Percentiles rank a stretch among this genome's conserved stretches.
phyloP scores from a whole-genome alignment of 2,113 vertebrate species.

The Odontesthes bonariensis region DNA sequence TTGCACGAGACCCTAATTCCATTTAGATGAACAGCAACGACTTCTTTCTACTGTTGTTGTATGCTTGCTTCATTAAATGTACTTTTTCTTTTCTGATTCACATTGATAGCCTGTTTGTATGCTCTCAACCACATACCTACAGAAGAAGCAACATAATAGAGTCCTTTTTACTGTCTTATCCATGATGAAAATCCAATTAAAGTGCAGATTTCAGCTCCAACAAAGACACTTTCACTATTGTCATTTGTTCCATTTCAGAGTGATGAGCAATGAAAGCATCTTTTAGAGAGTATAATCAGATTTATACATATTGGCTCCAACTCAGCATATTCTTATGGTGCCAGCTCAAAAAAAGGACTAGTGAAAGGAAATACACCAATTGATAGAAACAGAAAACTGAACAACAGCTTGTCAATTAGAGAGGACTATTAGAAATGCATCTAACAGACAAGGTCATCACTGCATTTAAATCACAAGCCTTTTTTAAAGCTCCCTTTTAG shows the following conservation, averaged over 20 bases:
- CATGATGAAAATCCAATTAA: slow-evolving; percentile 34
- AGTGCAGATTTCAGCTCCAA: slow-evolving; percentile 12
- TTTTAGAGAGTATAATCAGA: slow-evolving; percentile 52
- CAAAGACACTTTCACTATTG: slow-evolving; percentile 6
- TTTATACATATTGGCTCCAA: slow-evolving; percentile 21
- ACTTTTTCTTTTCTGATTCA: neutral
- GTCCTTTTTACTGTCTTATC: slow-evolving; percentile 15
- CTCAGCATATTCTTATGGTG: slow-evolving; percentile 10
- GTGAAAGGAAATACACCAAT: slow-evolving; percentile 28
- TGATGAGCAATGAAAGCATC: slow-evolving; percentile 32
- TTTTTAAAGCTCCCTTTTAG: neutral
- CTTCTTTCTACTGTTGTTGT: slow-evolving; percentile 16
- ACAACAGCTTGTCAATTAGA: slow-evolving; percentile 20
- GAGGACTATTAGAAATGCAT: slow-evolving; percentile 11
- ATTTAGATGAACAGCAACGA: slow-evolving; percentile 26
- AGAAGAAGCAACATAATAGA: slow-evolving; percentile 15
- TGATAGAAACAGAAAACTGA: slow-evolving; percentile 20
- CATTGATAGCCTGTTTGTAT: neutral
- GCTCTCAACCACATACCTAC: neutral
- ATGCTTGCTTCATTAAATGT: neutral
- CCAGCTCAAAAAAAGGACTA: slow-evolving; percentile 42
- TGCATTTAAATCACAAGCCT: slow-evolving; percentile 11
- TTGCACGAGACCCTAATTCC: slow-evolving; percentile 62
- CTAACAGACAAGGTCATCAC: slow-evolving; percentile 48
- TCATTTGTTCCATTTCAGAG: slow-evolving; percentile 25